phyloP scores from a whole-genome alignment of 2,113 vertebrate species.

The Fukomys damarensis region DNA sequence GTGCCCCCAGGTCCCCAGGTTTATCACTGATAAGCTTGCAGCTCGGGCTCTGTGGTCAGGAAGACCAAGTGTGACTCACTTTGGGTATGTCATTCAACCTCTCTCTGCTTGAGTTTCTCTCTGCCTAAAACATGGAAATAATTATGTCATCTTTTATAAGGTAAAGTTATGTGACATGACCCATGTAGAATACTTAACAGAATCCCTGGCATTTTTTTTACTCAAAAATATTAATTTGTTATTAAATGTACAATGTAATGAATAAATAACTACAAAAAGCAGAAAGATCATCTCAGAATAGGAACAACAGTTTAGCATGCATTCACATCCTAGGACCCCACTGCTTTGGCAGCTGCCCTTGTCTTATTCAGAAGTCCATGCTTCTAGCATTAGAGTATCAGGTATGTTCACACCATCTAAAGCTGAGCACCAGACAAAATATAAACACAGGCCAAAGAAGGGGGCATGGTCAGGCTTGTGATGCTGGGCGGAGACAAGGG shows the following conservation, averaged over 20 bases:
- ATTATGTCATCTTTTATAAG: neutral
- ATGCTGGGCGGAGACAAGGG: neutral
- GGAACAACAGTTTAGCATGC: accelerated
- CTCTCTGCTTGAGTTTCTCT: neutral
- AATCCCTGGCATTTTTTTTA: neutral
- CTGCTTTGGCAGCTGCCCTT: accelerated
- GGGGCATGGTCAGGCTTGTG: neutral
- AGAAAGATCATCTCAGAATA: accelerated
- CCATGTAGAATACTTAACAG: too few relatives aligned
- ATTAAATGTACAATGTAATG: accelerated
- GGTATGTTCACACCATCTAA: neutral
- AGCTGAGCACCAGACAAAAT: conserved; percentile 6
- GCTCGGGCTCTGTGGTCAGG: neutral
- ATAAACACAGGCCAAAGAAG: neutral
- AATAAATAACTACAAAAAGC: accelerated
- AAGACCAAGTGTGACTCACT: neutral
- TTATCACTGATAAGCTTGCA: accelerated
- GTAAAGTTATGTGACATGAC: too few relatives aligned
- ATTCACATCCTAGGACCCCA: accelerated
- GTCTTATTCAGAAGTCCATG: neutral
- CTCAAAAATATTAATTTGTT: too few relatives aligned
- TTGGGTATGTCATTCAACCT: neutral
- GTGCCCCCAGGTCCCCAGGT: accelerated
- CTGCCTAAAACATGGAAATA: neutral
- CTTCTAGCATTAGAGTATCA: accelerated